Evolutionary conservation across 1,140 invertebrate genomes (phyloP).

Genomic region (Druon quercuslanigerum): DNA sequence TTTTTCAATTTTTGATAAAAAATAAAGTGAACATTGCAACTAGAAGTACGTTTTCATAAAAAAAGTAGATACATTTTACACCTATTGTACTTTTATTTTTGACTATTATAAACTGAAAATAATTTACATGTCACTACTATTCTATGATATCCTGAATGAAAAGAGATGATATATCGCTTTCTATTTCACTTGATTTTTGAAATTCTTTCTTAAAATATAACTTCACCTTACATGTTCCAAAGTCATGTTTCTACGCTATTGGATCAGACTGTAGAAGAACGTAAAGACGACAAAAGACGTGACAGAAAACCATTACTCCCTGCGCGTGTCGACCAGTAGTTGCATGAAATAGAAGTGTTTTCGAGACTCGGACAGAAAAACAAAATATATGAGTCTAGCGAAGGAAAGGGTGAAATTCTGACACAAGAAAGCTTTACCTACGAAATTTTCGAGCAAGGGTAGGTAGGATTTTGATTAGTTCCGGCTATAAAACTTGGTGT

Average conservation of each 20-base stretch:
- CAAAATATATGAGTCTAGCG: background rate
- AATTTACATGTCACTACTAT: no score
- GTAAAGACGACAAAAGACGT: constrained; percentile 21
- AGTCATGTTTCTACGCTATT: constrained; percentile 3
- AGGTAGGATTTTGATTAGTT: constrained; percentile 8
- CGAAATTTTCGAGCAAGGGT: background rate
- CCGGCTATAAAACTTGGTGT: background rate
- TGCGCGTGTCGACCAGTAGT: constrained; percentile 4
- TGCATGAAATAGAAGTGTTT: constrained; percentile 18
- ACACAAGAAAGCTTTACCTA: background rate
- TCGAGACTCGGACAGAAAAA: background rate
- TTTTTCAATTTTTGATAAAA: no score
- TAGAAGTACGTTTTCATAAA: no score
- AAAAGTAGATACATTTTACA: no score
- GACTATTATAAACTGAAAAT: no score
- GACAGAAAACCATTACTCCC: constrained; percentile 16
- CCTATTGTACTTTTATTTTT: no score
- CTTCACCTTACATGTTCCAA: background rate
- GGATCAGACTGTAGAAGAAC: background rate
- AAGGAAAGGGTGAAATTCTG: background rate
- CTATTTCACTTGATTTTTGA: background rate
- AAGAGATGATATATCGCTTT: no score
- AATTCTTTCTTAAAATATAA: background rate
- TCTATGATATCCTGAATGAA: no score
- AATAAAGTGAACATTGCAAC: no score